Evolutionary conservation across 2,888 invertebrate species (phyloP).

Genomic region (Julus scandinavius): DNA sequence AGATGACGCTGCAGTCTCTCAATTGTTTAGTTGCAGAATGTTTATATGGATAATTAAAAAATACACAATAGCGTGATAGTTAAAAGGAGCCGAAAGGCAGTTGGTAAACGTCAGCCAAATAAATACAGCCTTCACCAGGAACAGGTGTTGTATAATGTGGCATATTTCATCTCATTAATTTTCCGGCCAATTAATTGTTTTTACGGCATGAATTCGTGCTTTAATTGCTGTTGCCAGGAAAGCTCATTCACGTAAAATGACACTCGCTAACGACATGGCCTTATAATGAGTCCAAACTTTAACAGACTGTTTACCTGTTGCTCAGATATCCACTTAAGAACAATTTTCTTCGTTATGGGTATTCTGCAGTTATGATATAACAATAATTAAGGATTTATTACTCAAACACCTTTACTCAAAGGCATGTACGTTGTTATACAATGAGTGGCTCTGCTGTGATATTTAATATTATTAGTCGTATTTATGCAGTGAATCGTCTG

Average conservation of each 20-base stretch:
- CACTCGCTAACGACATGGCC: neutral
- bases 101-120: constrained; percentile 7
- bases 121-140: neutral
- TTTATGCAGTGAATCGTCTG: no score
- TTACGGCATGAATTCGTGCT: neutral
- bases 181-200: neutral
- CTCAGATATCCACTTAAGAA: neutral
- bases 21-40: neutral
- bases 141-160: neutral
- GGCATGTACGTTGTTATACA: no score
- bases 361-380: no score
- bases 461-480: no score
- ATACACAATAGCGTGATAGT: neutral
- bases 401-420: no score
- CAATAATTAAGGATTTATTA: no score
- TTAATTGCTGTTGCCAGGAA: constrained; percentile 22
- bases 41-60: neutral
- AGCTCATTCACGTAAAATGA: neutral
- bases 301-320: constrained; percentile 10
- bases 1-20: neutral
- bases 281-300: neutral
- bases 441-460: no score
- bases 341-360: neutral
- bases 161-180: neutral
- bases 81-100: neutral